phyloP scores from a whole-genome alignment of 2,113 vertebrate genomes.

The Paratilapia polleni region DNA sequence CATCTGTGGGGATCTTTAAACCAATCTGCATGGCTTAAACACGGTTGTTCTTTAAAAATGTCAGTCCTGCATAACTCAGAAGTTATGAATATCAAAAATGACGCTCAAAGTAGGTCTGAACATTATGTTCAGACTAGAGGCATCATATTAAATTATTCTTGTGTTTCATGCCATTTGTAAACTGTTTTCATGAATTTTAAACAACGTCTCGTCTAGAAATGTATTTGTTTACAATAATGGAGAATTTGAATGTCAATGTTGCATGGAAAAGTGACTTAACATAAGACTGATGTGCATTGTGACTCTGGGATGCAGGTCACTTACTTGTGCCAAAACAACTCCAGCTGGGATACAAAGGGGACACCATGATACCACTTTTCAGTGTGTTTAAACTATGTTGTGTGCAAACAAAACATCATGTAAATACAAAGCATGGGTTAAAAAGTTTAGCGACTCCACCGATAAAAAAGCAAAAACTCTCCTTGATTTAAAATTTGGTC shows the following conservation, averaged over 20 bases:
- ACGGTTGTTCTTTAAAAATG: not conserved
- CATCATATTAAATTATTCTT: constrained; percentile 13
- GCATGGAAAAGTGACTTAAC: constrained; percentile 35
- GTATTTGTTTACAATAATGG: constrained; percentile 14
- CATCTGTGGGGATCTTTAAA: not conserved
- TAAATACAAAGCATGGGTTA: constrained; percentile 7
- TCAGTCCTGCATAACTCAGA: not conserved
- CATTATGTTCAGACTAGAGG: not conserved
- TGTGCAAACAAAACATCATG: not conserved
- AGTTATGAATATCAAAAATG: not conserved
- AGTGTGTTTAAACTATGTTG: not conserved
- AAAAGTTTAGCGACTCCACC: not conserved
- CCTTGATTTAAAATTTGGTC: not conserved
- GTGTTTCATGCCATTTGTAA: constrained; percentile 41
- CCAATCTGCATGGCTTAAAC: not conserved
- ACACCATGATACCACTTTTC: not conserved
- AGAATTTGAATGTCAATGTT: constrained; percentile 31
- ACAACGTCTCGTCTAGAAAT: not conserved
- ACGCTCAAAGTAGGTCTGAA: not conserved
- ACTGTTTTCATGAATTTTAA: not conserved
- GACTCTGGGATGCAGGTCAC: constrained; percentile 21
- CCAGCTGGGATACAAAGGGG: not conserved
- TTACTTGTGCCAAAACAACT: constrained; percentile 35
- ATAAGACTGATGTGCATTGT: constrained; percentile 32
- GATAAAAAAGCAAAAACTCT: not conserved